These are phyloP conservation scores for Apeira syringaria DNA, from an alignment of 2,888 invertebrate genomes.

Conservation along the genomic window DNA sequence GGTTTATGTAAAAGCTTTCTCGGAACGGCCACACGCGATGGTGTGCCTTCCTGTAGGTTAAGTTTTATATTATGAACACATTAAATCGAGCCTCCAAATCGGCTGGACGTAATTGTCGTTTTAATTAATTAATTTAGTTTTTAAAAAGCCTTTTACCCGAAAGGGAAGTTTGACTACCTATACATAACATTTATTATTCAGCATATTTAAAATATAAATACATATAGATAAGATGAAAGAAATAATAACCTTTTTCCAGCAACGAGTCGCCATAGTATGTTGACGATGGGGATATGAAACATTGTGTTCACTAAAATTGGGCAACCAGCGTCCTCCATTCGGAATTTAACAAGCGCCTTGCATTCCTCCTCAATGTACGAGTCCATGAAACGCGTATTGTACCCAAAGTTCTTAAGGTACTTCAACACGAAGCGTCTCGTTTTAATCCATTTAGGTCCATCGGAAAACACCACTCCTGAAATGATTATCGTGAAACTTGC, in stretches of 20 bases:
- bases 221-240: too few relatives aligned
- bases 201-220: too few relatives aligned
- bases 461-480: constrained; percentile 87
- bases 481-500: constrained; percentile 10
- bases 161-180: too few relatives aligned
- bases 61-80: too few relatives aligned
- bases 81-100: too few relatives aligned
- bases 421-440: constrained; percentile 86
- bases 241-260: constrained; percentile 85
- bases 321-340: constrained; percentile 47
- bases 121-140: too few relatives aligned
- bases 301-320: constrained; percentile 79
- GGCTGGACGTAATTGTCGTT: too few relatives aligned
- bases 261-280: constrained; percentile 88
- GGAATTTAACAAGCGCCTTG: constrained; percentile 76
- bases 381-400: constrained; percentile 85
- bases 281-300: constrained; percentile 87
- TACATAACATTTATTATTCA: too few relatives aligned
- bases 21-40: too few relatives aligned
- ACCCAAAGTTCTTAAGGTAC: constrained; percentile 86
- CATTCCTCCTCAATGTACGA: constrained; percentile 85
- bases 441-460: constrained; percentile 86
- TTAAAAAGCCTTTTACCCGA: too few relatives aligned
- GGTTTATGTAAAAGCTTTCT: too few relatives aligned
- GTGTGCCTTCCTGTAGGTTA: too few relatives aligned